Conservation (phyloP, 2,888 invertebrate species). For the Agrenia bidenticulata region DNA sequence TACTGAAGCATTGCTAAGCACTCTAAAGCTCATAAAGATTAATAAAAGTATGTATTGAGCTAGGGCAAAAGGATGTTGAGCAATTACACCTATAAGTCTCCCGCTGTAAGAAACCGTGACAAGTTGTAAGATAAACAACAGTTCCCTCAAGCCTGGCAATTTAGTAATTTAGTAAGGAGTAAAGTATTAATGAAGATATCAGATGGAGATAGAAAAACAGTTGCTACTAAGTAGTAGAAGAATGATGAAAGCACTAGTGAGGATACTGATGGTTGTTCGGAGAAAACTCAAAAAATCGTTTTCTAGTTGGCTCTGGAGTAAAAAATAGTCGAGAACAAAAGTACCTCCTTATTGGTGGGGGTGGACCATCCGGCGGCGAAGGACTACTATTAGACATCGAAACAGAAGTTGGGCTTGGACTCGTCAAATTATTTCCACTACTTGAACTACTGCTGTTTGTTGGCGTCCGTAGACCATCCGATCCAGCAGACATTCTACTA, state of each 20-base stretch:
- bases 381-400: constrained; percentile 43
- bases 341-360: constrained; percentile 54
- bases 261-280: constrained; percentile 44
- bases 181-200: too few species aligned
- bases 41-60: too few species aligned
- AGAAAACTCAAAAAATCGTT: constrained; percentile 51
- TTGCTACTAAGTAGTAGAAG: not conserved
- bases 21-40: too few species aligned
- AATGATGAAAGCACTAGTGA: constrained; percentile 19
- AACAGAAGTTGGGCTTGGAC: constrained; percentile 48
- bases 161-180: too few species aligned
- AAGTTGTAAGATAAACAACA: too few species aligned
- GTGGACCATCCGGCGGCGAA: constrained; percentile 49
- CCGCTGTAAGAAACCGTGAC: too few species aligned
- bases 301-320: constrained; percentile 52
- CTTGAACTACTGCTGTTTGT: constrained; percentile 50
- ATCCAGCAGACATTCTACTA: constrained; percentile 31
- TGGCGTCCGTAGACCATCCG: constrained; percentile 42
- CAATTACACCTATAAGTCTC: too few species aligned
- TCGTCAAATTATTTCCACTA: constrained; percentile 47
- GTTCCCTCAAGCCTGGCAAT: too few species aligned
- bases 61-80: too few species aligned
- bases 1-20: too few species aligned
- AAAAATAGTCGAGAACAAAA: constrained; percentile 53
- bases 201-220: not conserved